These are phyloP conservation scores for Lepidurus couesii DNA, from an alignment of 1,140 invertebrate genomes.

Conservation along the genomic window DNA sequence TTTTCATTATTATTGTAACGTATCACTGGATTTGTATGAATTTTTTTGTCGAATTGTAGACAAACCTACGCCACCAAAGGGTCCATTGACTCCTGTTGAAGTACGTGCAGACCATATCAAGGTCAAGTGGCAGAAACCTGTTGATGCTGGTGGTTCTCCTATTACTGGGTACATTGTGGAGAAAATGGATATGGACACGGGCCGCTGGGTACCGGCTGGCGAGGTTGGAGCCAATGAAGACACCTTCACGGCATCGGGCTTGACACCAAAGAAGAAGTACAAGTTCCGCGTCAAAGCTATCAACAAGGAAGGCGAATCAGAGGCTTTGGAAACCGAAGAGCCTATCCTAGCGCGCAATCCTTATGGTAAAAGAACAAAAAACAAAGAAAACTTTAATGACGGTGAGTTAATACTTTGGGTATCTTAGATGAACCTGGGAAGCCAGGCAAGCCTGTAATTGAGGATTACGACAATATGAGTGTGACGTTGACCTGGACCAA, in stretches of 20 bases:
- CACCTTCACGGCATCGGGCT: constrained; percentile 79
- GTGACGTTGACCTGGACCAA: constrained; percentile 84
- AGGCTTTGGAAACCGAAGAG: constrained; percentile 85
- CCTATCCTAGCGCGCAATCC: constrained; percentile 90
- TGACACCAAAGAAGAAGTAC: constrained; percentile 95
- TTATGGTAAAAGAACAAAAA: constrained; percentile 60
- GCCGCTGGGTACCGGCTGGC: constrained; percentile 84
- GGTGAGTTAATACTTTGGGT: constrained; percentile 26
- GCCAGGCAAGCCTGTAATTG: constrained; percentile 83
- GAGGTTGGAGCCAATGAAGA: constrained; percentile 72
- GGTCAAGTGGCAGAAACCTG: constrained; percentile 90
- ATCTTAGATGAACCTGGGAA: constrained; percentile 70
- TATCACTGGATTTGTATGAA: constrained; percentile 23
- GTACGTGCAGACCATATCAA: constrained; percentile 84
- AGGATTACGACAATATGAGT: constrained; percentile 88
- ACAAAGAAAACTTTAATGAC: background rate
- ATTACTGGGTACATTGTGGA: constrained; percentile 94
- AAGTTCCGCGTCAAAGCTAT: constrained; percentile 97
- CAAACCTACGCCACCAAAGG: constrained; percentile 75
- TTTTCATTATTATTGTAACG: background rate
- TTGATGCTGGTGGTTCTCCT: constrained; percentile 81
- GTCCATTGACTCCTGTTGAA: constrained; percentile 79
- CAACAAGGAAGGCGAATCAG: constrained; percentile 97
- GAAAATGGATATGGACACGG: constrained; percentile 91
- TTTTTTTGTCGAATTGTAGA: constrained; percentile 49